These are phyloP conservation scores for Drosophila burlai DNA, from an alignment of 1,140 invertebrate species.

Conservation along the genomic window DNA sequence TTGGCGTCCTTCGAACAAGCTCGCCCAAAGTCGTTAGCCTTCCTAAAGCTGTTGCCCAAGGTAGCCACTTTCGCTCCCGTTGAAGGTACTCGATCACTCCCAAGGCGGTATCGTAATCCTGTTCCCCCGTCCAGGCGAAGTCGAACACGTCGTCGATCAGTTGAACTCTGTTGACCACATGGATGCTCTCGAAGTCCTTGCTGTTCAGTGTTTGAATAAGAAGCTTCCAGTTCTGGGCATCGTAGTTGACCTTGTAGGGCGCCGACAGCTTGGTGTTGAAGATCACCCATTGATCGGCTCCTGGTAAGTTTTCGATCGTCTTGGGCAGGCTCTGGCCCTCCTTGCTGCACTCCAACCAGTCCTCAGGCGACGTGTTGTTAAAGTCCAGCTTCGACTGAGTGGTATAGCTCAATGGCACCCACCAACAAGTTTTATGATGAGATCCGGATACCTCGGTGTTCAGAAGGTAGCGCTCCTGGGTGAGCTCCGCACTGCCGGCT, in stretches of 20 bases:
- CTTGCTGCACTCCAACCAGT: neutral
- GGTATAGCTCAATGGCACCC: neutral
- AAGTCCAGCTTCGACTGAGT: neutral
- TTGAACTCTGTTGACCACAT: conserved; percentile 89
- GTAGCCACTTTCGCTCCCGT: too few relatives aligned
- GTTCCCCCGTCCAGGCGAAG: conserved; percentile 89
- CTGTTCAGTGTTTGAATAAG: conserved; percentile 86
- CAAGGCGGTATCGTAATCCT: conserved; percentile 89
- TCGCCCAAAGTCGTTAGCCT: too few relatives aligned
- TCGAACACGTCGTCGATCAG: conserved; percentile 83
- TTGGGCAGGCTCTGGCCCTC: neutral
- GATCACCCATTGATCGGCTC: conserved; percentile 87
- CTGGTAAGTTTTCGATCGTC: conserved; percentile 43
- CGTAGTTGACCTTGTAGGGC: conserved; percentile 92
- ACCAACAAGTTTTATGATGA: too few relatives aligned
- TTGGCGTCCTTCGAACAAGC: too few relatives aligned
- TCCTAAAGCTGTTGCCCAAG: too few relatives aligned
- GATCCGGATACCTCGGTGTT: neutral
- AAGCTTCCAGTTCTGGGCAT: conserved; percentile 89
- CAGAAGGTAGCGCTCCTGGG: neutral
- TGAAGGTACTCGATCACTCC: conserved; percentile 87
- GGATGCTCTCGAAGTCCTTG: conserved; percentile 86
- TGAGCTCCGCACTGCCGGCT: neutral
- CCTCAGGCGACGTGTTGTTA: neutral
- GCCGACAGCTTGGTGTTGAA: conserved; percentile 87